phyloP scores from a whole-genome alignment of 1,140 invertebrate genomes.

The Macrosteles quadrilineatus region DNA sequence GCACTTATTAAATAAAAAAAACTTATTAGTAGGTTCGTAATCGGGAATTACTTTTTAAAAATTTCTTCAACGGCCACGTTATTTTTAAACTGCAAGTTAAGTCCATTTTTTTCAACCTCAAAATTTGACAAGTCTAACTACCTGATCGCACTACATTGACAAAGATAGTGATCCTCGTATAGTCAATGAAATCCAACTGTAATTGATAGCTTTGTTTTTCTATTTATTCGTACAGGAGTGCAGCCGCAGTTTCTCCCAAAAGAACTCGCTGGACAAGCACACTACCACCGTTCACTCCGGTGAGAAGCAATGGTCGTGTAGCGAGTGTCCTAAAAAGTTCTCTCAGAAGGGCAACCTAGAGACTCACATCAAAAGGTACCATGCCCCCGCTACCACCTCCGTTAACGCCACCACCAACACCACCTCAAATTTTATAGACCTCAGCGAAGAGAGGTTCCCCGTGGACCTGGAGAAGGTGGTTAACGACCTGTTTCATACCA shows the following conservation, averaged over 20 bases:
- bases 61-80: too few species aligned
- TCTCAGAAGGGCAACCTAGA: slow-evolving; percentile 63
- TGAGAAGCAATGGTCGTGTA: slow-evolving; percentile 57
- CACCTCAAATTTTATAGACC: too few species aligned
- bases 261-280: slow-evolving; percentile 58
- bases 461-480: slow-evolving; percentile 21
- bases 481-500: slow-evolving; percentile 22
- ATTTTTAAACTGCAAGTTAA: too few species aligned
- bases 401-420: background rate
- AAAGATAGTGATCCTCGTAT: too few species aligned
- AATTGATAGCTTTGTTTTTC: too few species aligned
- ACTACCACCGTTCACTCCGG: slow-evolving; percentile 59
- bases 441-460: background rate
- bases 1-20: too few species aligned
- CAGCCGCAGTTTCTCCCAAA: slow-evolving; percentile 59
- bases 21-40: too few species aligned
- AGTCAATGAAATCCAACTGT: too few species aligned
- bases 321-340: slow-evolving; percentile 56
- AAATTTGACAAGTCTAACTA: too few species aligned
- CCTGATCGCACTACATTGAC: too few species aligned
- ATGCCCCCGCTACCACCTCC: slow-evolving; percentile 40
- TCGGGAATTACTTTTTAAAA: too few species aligned
- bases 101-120: too few species aligned
- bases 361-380: slow-evolving; percentile 58
- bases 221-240: slow-evolving; percentile 65